A percentile compares a stretch with the other conserved stretches of the same genome.
Evolutionary conservation across 2,888 invertebrate species (phyloP).

Genomic region (Pilophorus perplexus): DNA sequence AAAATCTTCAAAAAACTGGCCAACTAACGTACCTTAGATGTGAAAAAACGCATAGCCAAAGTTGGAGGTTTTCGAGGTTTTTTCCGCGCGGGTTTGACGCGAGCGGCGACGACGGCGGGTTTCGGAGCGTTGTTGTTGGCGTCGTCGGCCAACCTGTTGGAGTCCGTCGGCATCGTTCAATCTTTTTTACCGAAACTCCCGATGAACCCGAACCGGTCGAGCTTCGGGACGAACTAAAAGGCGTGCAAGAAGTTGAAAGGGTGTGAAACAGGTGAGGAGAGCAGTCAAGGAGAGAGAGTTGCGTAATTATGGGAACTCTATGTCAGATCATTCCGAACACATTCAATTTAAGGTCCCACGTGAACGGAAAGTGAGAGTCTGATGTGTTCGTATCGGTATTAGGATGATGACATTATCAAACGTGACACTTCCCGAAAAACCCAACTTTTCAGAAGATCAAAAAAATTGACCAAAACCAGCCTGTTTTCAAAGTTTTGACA

Average conservation of each 20-base stretch:
- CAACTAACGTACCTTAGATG: neutral
- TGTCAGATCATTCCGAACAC: conserved; percentile 2
- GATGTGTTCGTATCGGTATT: neutral
- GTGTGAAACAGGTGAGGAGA: conserved; percentile 25
- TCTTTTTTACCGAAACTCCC: too few relatives aligned
- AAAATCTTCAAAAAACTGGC: neutral
- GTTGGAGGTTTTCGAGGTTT: conserved; percentile 1
- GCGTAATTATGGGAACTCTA: conserved; percentile 33
- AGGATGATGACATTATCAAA: neutral
- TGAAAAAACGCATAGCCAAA: conserved; percentile 13
- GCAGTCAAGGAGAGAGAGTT: neutral
- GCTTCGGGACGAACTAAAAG: too few relatives aligned
- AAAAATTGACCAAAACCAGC: too few relatives aligned
- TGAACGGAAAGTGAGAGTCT: conserved; percentile 12
- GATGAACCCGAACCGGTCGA: too few relatives aligned
- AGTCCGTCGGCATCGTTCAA: too few relatives aligned
- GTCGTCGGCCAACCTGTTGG: too few relatives aligned
- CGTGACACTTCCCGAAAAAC: too few relatives aligned
- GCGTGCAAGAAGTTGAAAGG: too few relatives aligned
- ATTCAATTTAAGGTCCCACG: neutral
- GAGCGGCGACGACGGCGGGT: neutral
- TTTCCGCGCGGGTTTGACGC: neutral
- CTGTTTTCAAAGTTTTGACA: too few relatives aligned
- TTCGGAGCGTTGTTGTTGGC: conserved; percentile 23
- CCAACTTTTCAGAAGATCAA: too few relatives aligned